phyloP scores from a whole-genome alignment of 2,113 vertebrate species.

The Ciconia stormi region DNA sequence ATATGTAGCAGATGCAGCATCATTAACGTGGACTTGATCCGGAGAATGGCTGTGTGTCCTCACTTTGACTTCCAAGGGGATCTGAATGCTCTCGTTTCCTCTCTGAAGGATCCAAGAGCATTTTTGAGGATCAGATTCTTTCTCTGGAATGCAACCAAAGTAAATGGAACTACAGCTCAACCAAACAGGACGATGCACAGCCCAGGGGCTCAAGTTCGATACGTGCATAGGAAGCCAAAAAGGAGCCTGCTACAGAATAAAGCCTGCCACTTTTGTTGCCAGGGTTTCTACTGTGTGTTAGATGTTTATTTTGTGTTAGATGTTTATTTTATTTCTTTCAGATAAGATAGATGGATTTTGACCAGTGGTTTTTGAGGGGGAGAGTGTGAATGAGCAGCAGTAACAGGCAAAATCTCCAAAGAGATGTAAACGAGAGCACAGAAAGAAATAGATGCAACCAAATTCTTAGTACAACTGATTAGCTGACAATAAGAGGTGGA shows the following conservation, averaged over 20 bases:
- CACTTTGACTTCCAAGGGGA: background rate
- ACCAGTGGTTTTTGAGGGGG: background rate
- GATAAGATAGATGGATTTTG: background rate
- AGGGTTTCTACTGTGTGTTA: background rate
- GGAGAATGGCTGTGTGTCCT: background rate
- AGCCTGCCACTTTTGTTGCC: background rate
- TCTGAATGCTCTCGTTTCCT: background rate
- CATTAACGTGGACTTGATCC: background rate
- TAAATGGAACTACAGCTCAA: background rate
- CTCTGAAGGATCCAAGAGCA: background rate
- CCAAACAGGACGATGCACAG: background rate
- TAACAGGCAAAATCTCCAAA: background rate
- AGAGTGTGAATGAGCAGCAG: background rate
- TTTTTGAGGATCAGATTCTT: background rate
- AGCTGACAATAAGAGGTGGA: background rate
- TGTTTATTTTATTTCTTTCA: background rate
- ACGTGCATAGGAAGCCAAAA: background rate
- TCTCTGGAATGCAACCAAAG: slow-evolving; percentile 30
- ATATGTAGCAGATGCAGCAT: background rate
- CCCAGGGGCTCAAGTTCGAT: background rate
- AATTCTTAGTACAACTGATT: background rate
- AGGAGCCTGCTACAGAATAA: background rate
- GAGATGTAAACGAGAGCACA: background rate
- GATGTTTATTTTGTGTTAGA: background rate
- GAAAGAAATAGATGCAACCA: background rate